phyloP scores from a whole-genome alignment of 2,113 vertebrate genomes.

The Tor tambroides region DNA sequence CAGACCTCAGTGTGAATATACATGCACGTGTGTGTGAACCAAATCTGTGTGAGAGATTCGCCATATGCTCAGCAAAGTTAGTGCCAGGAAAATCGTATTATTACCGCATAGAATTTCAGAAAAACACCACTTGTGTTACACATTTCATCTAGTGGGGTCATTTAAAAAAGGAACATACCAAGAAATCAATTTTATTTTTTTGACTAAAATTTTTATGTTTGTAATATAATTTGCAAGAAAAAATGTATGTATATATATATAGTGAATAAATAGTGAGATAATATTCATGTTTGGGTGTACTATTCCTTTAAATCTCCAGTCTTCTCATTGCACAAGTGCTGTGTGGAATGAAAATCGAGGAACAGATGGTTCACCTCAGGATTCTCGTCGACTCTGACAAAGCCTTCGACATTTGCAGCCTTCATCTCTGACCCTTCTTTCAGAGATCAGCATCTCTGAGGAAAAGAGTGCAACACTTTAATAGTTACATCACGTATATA shows the following conservation, averaged over 20 bases:
- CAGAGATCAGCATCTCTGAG: not conserved
- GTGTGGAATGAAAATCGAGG: not conserved
- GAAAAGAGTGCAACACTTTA: not conserved
- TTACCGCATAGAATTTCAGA: not conserved
- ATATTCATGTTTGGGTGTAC: too few species aligned
- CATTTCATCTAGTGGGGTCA: too few species aligned
- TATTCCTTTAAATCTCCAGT: not conserved
- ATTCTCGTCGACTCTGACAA: not conserved
- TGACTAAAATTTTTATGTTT: too few species aligned
- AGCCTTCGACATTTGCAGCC: not conserved
- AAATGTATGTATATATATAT: too few species aligned
- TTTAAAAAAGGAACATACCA: too few species aligned
- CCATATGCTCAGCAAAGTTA: not conserved
- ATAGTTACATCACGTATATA: not conserved
- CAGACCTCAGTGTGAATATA: not conserved
- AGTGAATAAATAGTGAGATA: too few species aligned
- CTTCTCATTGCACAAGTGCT: not conserved
- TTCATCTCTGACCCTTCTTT: not conserved
- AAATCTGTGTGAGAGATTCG: conserved; percentile 26
- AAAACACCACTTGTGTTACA: not conserved
- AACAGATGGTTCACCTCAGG: conserved; percentile 33
- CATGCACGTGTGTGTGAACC: conserved; percentile 11
- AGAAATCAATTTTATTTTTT: too few species aligned
- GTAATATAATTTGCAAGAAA: too few species aligned
- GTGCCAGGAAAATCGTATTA: not conserved